phyloP scores from a whole-genome alignment of 1,140 invertebrate species.

The Battus philenor region DNA sequence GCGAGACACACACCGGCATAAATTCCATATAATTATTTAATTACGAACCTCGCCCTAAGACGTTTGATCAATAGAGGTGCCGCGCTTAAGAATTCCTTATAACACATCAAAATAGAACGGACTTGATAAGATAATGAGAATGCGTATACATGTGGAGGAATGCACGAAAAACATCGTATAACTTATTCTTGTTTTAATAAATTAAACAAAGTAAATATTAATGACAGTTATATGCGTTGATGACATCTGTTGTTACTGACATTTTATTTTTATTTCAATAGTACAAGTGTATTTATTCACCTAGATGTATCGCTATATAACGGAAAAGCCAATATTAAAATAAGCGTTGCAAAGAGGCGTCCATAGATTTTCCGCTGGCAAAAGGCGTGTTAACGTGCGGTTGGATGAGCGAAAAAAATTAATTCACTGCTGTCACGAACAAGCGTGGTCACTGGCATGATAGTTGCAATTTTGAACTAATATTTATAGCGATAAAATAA shows the following conservation, averaged over 20 bases:
- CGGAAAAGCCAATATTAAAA: constrained; percentile 33
- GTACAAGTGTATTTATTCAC: no score
- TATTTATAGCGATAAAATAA: constrained; percentile 16
- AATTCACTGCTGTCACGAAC: constrained; percentile 32
- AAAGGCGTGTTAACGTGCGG: constrained; percentile 17
- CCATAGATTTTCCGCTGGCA: constrained; percentile 16
- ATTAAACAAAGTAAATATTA: no score
- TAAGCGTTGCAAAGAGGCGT: constrained; percentile 34
- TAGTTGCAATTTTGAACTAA: constrained; percentile 28
- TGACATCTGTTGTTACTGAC: no score
- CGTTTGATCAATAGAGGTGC: constrained; percentile 21
- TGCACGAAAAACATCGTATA: no score
- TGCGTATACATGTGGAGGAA: no score
- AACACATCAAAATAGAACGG: no score
- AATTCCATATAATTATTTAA: constrained; percentile 57
- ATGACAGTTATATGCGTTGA: no score
- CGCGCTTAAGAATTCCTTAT: background rate
- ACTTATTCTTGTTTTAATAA: no score
- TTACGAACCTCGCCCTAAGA: constrained; percentile 31
- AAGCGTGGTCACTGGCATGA: constrained; percentile 19
- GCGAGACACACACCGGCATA: constrained; percentile 39
- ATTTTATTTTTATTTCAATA: no score
- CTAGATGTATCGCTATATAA: constrained; percentile 17
- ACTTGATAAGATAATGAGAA: no score
- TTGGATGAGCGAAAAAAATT: constrained; percentile 26